These are phyloP conservation scores for Pterobdella sp. DNA, from an alignment of 2,888 invertebrate genomes.

Conservation along the genomic window DNA sequence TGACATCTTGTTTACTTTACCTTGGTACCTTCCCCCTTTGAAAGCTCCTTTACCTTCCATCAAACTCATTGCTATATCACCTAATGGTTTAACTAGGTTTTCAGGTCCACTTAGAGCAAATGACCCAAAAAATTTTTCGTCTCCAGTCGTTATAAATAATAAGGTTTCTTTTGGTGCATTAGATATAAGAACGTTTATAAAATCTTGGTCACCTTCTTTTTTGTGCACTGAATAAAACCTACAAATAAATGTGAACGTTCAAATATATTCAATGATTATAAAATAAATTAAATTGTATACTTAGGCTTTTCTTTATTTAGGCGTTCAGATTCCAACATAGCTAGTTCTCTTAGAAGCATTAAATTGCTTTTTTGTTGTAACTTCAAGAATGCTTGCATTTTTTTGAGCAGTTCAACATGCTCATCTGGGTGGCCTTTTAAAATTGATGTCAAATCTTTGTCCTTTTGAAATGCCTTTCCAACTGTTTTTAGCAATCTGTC, in stretches of 20 bases:
- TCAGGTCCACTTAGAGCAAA: conserved; percentile 55
- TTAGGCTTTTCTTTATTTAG: conserved; percentile 51
- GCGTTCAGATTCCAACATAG: conserved; percentile 62
- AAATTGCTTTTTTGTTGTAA: conserved; percentile 60
- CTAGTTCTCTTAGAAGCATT: conserved; percentile 63
- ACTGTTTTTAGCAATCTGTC: conserved; percentile 62
- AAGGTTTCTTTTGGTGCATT: conserved; percentile 52
- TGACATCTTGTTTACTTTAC: conserved; percentile 56
- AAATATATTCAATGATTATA: background rate
- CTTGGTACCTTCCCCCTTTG: conserved; percentile 67
- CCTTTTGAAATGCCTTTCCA: conserved; percentile 60
- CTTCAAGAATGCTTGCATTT: conserved; percentile 65
- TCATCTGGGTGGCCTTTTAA: conserved; percentile 66
- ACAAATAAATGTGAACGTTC: background rate
- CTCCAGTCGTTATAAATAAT: conserved; percentile 65
- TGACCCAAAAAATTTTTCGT: conserved; percentile 59
- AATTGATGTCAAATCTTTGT: conserved; percentile 61
- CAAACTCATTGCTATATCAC: conserved; percentile 59
- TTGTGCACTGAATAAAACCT: conserved; percentile 44
- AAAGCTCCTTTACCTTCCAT: conserved; percentile 70
- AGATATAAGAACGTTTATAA: conserved; percentile 62
- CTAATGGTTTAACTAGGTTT: conserved; percentile 55
- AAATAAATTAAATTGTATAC: background rate
- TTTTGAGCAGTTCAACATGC: conserved; percentile 67
- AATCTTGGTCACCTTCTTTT: conserved; percentile 71